A percentile compares a stretch with the other conserved stretches of the same genome.
These are phyloP conservation scores for Candidula unifasciata DNA, from an alignment of 2,888 invertebrate species.

Conservation along the genomic window DNA sequence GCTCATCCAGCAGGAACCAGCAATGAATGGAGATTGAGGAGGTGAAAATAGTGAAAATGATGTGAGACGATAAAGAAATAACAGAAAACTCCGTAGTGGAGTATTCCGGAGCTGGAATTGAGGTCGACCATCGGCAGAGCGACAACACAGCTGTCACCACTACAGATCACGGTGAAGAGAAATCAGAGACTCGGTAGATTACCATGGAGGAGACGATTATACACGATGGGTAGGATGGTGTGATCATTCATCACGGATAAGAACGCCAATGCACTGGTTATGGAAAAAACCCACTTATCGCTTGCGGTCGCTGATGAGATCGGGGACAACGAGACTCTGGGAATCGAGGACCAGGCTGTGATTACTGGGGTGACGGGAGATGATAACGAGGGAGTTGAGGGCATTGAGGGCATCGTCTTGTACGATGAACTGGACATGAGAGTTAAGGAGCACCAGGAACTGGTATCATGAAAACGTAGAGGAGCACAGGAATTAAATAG, in stretches of 20 bases:
- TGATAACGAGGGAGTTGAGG: constrained; percentile 10
- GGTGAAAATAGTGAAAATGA: constrained; percentile 55
- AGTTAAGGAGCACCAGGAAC: constrained; percentile 15
- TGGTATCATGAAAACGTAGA: constrained; percentile 10
- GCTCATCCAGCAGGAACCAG: constrained; percentile 53
- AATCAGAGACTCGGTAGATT: constrained; percentile 48
- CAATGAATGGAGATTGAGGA: constrained; percentile 54
- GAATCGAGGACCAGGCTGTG: constrained; percentile 9
- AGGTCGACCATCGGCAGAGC: constrained; percentile 52
- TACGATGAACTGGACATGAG: not conserved
- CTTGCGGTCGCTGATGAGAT: constrained; percentile 20
- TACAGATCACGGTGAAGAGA: constrained; percentile 51
- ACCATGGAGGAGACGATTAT: constrained; percentile 52
- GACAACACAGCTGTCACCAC: constrained; percentile 65
- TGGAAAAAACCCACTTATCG: constrained; percentile 40
- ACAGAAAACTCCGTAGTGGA: constrained; percentile 56
- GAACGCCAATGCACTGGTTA: constrained; percentile 46
- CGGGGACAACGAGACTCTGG: constrained; percentile 29
- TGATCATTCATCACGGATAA: constrained; percentile 46
- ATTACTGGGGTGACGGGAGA: not conserved
- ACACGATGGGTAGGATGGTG: constrained; percentile 45
- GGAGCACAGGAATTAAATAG: not conserved
- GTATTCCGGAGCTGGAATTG: constrained; percentile 33
- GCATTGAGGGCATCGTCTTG: constrained; percentile 9
- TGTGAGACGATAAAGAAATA: constrained; percentile 51